Percentiles rank a stretch among this genome's conserved stretches.
These are phyloP conservation scores for Anoplolepis gracilipes DNA, from an alignment of 1,140 invertebrate species.

Conservation along the genomic window DNA sequence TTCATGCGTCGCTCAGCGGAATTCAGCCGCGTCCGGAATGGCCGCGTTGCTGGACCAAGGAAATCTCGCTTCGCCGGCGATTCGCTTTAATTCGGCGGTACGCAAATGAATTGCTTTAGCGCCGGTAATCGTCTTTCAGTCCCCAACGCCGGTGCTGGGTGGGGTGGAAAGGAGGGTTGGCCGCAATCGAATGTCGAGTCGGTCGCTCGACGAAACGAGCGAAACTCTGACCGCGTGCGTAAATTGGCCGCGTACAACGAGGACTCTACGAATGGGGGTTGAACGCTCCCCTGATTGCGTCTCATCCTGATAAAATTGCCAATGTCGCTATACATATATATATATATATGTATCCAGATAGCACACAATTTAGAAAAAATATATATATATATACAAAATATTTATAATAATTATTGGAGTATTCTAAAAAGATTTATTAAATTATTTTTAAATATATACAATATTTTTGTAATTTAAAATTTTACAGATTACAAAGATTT, in stretches of 20 bases:
- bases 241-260: slow-evolving; percentile 29
- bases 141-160: slow-evolving; percentile 7
- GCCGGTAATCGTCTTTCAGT: slow-evolving; percentile 69
- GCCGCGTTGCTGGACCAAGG: background rate
- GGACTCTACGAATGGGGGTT: background rate
- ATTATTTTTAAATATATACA: no score
- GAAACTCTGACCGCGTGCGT: background rate
- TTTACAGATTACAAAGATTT: no score
- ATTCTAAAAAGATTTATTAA: no score
- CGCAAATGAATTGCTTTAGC: slow-evolving; percentile 76
- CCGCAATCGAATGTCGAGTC: slow-evolving; percentile 67
- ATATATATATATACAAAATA: no score
- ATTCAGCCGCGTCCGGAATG: slow-evolving; percentile 28
- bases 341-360: no score
- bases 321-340: background rate
- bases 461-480: no score
- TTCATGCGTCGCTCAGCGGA: slow-evolving; percentile 26
- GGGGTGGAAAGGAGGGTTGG: slow-evolving; percentile 18
- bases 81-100: slow-evolving; percentile 68
- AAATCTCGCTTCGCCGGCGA: slow-evolving; percentile 17
- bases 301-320: slow-evolving; percentile 29
- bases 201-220: slow-evolving; percentile 56
- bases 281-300: background rate
- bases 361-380: no score
- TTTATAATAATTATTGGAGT: no score